These are phyloP conservation scores for Nemoura dubitans DNA, from an alignment of 2,888 invertebrate species.

Conservation along the genomic window DNA sequence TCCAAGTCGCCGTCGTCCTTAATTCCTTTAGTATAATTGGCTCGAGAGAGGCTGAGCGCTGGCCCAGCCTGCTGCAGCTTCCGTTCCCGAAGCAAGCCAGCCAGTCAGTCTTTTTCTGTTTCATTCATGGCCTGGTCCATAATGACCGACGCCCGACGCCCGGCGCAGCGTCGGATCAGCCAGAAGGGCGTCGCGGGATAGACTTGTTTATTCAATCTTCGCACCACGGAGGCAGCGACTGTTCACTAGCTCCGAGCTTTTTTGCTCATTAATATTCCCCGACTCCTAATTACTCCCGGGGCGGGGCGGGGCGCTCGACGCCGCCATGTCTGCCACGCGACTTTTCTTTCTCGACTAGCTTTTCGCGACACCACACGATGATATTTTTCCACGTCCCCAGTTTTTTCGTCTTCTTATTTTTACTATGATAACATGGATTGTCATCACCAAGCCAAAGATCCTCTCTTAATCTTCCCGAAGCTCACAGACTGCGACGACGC, in stretches of 20 bases:
- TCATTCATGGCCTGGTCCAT: neutral
- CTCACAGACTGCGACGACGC: neutral
- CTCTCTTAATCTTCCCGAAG: neutral
- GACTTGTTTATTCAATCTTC: conserved; percentile 20
- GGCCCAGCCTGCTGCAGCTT: neutral
- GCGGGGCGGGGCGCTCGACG: neutral
- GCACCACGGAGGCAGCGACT: neutral
- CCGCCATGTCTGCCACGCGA: neutral
- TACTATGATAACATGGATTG: neutral
- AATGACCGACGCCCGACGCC: neutral
- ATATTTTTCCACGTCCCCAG: neutral
- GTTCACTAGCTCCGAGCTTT: conserved; percentile 2
- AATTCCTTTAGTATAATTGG: neutral
- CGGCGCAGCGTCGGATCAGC: neutral
- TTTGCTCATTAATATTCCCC: conserved; percentile 34
- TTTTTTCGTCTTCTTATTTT: neutral
- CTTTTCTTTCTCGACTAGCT: neutral
- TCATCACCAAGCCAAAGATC: neutral
- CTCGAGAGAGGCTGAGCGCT: neutral
- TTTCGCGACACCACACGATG: neutral
- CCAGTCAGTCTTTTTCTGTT: neutral
- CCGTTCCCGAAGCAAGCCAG: neutral
- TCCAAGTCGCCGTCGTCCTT: neutral
- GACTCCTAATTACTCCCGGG: neutral
- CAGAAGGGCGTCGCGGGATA: neutral